Evolutionary conservation across 2,113 vertebrate species (phyloP).

Genomic region (Apodemus sylvaticus): DNA sequence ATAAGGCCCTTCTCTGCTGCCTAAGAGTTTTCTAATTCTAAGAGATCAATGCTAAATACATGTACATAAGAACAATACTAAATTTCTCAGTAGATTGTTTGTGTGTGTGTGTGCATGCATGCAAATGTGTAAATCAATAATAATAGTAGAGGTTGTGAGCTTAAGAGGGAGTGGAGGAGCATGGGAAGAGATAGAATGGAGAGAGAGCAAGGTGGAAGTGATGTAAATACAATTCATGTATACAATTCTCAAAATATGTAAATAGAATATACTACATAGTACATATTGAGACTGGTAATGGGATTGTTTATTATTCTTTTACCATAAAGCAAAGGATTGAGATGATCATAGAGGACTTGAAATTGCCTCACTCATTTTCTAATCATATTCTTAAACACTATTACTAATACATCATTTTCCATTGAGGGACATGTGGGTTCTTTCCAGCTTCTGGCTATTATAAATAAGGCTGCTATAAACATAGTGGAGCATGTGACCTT

Average conservation of each 20-base stretch:
- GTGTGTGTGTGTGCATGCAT: no score
- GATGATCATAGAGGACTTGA: no score
- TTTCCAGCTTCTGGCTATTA: no score
- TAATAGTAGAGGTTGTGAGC: not conserved
- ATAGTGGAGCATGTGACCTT: no score
- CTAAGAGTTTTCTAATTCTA: not conserved
- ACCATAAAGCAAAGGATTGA: not conserved
- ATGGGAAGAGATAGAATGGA: not conserved
- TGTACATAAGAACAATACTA: not conserved
- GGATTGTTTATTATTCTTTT: constrained; percentile 44
- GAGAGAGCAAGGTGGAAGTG: not conserved
- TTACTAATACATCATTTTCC: no score
- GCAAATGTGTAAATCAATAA: no score
- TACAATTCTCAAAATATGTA: not conserved
- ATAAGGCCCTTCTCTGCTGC: no score
- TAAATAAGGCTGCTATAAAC: no score
- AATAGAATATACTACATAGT: not conserved
- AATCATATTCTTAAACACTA: no score
- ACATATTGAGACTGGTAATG: not conserved
- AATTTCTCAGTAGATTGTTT: not conserved
- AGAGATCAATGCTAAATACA: not conserved
- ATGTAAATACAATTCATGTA: not conserved
- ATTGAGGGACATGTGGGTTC: no score
- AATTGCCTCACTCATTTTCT: no score
- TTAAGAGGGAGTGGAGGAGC: not conserved